phyloP scores from a whole-genome alignment of 2,797 vertebrate species.

The Mionectes olivaceus region DNA sequence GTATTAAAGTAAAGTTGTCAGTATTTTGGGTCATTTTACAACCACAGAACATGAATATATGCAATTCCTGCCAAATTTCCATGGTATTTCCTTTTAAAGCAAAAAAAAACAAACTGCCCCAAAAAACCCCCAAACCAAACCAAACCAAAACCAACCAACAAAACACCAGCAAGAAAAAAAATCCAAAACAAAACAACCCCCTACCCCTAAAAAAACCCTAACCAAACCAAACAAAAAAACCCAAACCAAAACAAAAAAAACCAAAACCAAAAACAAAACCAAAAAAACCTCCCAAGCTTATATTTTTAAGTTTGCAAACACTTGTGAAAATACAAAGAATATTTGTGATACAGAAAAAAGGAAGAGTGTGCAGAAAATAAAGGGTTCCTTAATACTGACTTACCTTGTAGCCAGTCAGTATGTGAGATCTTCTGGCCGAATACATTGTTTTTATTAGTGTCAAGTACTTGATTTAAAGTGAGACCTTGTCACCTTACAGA shows the following conservation, averaged over 20 bases:
- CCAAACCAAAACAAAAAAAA: not conserved
- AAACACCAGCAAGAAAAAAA: not conserved
- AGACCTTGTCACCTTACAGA: slow-evolving; percentile 29
- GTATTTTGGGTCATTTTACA: not conserved
- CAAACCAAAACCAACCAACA: not conserved
- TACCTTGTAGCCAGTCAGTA: not conserved
- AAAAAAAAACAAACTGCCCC: not conserved
- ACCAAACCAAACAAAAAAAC: not conserved
- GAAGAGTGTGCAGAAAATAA: not conserved
- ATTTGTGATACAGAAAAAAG: not conserved
- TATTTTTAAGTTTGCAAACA: not conserved
- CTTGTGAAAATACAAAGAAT: not conserved
- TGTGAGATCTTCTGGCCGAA: not conserved
- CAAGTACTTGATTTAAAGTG: slow-evolving; percentile 66
- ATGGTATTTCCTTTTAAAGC: not conserved
- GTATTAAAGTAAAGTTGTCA: not conserved
- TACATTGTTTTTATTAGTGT: slow-evolving; percentile 66
- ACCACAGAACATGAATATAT: not conserved
- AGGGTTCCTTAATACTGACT: not conserved
- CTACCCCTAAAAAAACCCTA: not conserved
- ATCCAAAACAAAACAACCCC: not conserved
- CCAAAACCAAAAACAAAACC: too few species aligned
- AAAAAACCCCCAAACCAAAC: not conserved
- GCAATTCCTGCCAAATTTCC: not conserved
- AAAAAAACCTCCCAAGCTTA: not conserved